phyloP scores from a whole-genome alignment of 2,888 invertebrate genomes.

The Gortyna flavago region DNA sequence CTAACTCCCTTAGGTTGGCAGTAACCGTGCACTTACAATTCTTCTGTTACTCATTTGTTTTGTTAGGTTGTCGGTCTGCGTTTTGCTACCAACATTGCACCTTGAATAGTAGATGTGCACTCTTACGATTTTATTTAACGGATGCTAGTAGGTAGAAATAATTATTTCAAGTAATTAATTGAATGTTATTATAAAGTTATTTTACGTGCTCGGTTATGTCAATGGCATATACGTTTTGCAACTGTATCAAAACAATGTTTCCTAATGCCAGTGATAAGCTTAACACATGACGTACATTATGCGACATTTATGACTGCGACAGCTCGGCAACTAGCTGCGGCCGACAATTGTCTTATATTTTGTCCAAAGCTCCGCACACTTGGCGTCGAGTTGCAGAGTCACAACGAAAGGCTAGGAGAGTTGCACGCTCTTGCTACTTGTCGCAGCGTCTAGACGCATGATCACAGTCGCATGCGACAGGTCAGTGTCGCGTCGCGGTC shows the following conservation, averaged over 20 bases:
- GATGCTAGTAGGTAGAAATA: not conserved
- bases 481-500: too few species aligned
- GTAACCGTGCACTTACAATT: slow-evolving; percentile 43
- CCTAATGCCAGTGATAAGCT: not conserved
- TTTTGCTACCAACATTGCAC: slow-evolving; percentile 43
- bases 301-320: not conserved
- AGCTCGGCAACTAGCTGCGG: not conserved
- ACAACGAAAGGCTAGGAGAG: not conserved
- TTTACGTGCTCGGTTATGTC: not conserved
- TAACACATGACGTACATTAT: not conserved
- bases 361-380: not conserved
- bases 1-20: slow-evolving; percentile 47
- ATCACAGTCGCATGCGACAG: not conserved
- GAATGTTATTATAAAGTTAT: not conserved
- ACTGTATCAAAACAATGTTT: not conserved
- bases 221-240: not conserved
- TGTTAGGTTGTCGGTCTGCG: slow-evolving; percentile 33
- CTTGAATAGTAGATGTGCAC: not conserved
- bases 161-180: slow-evolving; percentile 8
- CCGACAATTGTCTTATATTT: not conserved
- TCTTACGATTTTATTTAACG: not conserved
- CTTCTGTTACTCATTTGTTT: slow-evolving; percentile 34
- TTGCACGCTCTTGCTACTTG: not conserved
- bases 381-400: too few species aligned
- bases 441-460: not conserved